Percentiles rank a stretch among this genome's conserved stretches.
These are phyloP conservation scores for Clistopyga incitator DNA, from an alignment of 2,888 invertebrate species.

Conservation along the genomic window DNA sequence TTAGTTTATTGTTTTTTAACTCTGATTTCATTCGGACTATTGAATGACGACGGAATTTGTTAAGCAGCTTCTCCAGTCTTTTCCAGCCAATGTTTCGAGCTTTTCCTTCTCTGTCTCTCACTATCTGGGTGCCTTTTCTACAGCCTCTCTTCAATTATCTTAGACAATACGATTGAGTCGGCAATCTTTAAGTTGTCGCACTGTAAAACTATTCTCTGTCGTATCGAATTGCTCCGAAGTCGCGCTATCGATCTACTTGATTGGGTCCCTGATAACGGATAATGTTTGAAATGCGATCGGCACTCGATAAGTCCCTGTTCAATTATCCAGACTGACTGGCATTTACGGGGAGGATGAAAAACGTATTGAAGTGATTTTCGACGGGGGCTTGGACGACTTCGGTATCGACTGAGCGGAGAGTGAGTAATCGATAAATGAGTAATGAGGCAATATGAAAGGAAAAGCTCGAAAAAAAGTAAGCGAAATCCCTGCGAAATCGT, in stretches of 20 bases:
- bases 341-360: too few species aligned
- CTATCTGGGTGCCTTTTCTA: not conserved
- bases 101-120: not conserved
- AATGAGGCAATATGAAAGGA: not conserved
- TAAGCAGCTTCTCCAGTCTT: not conserved
- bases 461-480: not conserved
- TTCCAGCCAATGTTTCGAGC: not conserved
- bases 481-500: not conserved
- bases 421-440: not conserved
- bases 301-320: slow-evolving; percentile 34
- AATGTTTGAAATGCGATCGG: slow-evolving; percentile 6
- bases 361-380: not conserved
- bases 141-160: not conserved
- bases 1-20: slow-evolving; percentile 12
- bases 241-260: slow-evolving; percentile 23
- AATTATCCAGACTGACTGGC: not conserved
- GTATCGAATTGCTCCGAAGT: not conserved
- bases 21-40: slow-evolving; percentile 15
- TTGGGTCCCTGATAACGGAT: not conserved
- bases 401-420: not conserved
- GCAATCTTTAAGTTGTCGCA: not conserved
- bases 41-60: too few species aligned
- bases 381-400: not conserved
- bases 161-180: not conserved
- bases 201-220: not conserved